Percentiles rank a stretch among this genome's conserved stretches.
Conservation (phyloP, 2,113 vertebrate genomes). For the Anseranas semipalmata region DNA sequence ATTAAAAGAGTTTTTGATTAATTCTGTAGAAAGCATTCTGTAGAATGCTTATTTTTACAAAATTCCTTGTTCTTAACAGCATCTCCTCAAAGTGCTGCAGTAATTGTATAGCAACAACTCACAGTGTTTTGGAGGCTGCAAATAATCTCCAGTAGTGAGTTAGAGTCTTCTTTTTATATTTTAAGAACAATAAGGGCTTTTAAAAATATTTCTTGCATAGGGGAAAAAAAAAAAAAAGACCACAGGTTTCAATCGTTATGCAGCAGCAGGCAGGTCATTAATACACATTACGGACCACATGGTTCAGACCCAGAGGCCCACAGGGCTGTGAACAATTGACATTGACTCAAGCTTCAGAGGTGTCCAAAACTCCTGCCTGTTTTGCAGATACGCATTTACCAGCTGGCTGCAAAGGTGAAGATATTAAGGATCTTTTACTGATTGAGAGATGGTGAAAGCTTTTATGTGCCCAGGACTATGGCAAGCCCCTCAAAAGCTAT, state of each 20-base stretch:
- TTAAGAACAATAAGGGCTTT: conserved; percentile 22
- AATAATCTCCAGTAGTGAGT: conserved; percentile 23
- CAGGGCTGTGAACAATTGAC: background rate
- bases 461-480: background rate
- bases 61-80: background rate
- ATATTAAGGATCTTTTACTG: background rate
- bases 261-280: conserved; percentile 16
- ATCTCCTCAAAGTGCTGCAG: background rate
- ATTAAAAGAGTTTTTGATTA: background rate
- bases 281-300: conserved; percentile 34
- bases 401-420: background rate
- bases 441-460: background rate
- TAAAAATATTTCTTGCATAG: background rate
- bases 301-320: background rate
- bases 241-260: background rate
- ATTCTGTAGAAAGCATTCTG: background rate
- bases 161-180: background rate
- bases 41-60: background rate
- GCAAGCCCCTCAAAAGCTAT: background rate
- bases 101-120: conserved; percentile 26
- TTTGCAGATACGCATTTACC: background rate
- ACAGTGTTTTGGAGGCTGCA: background rate
- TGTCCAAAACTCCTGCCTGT: background rate
- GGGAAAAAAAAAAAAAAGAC: background rate
- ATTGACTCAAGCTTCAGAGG: background rate